Conservation (phyloP, 2,797 vertebrate genomes). For the Acropternis orthonyx region DNA sequence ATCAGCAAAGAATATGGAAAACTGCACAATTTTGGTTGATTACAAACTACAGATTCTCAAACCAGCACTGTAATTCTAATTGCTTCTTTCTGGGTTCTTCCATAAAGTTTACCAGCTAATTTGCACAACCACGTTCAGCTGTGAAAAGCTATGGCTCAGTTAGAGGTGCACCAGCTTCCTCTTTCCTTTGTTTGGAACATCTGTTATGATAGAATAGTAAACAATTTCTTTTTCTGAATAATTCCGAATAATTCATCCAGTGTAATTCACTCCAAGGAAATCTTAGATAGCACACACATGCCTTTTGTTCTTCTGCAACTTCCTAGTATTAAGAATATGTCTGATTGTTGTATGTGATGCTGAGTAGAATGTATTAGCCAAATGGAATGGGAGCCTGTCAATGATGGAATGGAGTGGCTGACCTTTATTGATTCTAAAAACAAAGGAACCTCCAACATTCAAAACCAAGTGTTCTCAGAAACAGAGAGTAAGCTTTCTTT, state of each 20-base stretch:
- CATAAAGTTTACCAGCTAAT: conserved; percentile 75
- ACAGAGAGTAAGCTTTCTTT: background rate
- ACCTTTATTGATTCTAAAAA: background rate
- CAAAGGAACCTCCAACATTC: background rate
- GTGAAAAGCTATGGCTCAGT: conserved; percentile 69
- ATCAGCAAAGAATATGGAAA: conserved; percentile 81
- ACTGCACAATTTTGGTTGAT: conserved; percentile 81
- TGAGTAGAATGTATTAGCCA: background rate
- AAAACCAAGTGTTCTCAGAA: background rate
- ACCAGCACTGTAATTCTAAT: conserved; percentile 74
- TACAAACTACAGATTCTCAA: conserved; percentile 71
- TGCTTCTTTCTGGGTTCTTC: conserved; percentile 73
- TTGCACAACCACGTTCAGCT: conserved; percentile 76
- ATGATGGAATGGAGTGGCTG: background rate
- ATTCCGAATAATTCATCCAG: conserved; percentile 68
- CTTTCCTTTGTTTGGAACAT: conserved; percentile 79
- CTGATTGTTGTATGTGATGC: conserved; percentile 28
- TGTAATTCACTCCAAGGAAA: conserved; percentile 47
- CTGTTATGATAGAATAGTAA: conserved; percentile 82
- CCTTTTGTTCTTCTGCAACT: conserved; percentile 49
- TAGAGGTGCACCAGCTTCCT: conserved; percentile 75
- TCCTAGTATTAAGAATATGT: conserved; percentile 20
- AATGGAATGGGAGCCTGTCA: background rate
- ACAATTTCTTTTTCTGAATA: conserved; percentile 73
- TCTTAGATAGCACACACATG: conserved; percentile 55